A percentile compares a stretch with the other conserved stretches of the same genome.
Evolutionary conservation across 2,797 vertebrate species (phyloP).

Genomic region (Phalloptychus januarius): DNA sequence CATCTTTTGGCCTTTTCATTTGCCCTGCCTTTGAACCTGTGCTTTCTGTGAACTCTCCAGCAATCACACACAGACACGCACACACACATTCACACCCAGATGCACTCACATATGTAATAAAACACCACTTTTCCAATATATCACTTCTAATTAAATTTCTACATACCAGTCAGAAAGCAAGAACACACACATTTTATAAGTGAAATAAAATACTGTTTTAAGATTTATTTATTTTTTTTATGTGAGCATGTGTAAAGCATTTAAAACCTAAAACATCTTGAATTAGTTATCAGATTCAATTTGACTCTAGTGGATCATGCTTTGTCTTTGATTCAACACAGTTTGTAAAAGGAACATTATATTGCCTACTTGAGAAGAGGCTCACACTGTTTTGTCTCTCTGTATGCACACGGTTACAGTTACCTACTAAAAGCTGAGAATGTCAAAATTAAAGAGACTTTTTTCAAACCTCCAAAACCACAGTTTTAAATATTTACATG

Average conservation of each 20-base stretch:
- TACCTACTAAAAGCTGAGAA: not conserved
- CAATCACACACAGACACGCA: slow-evolving; percentile 36
- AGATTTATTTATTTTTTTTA: slow-evolving; percentile 1
- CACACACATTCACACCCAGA: slow-evolving; percentile 29
- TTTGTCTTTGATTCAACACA: not conserved
- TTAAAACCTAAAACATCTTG: not conserved
- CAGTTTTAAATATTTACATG: not conserved
- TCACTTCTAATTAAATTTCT: slow-evolving; percentile 45
- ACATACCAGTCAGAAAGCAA: not conserved
- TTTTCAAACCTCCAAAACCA: not conserved
- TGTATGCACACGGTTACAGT: not conserved
- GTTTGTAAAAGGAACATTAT: not conserved
- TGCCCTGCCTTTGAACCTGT: slow-evolving; percentile 80
- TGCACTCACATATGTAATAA: slow-evolving; percentile 51
- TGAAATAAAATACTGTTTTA: slow-evolving; percentile 21
- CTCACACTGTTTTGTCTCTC: not conserved
- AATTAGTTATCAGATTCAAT: not conserved
- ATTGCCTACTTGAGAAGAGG: not conserved
- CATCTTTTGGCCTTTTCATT: slow-evolving; percentile 81
- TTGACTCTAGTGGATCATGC: not conserved
- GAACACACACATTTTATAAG: slow-evolving; percentile 15
- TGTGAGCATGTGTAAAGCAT: not conserved
- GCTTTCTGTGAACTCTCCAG: slow-evolving; percentile 55
- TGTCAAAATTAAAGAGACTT: not conserved
- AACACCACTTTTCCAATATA: slow-evolving; percentile 45